Conservation (phyloP, 2,888 invertebrate genomes). For the Prenolepis imparis region DNA sequence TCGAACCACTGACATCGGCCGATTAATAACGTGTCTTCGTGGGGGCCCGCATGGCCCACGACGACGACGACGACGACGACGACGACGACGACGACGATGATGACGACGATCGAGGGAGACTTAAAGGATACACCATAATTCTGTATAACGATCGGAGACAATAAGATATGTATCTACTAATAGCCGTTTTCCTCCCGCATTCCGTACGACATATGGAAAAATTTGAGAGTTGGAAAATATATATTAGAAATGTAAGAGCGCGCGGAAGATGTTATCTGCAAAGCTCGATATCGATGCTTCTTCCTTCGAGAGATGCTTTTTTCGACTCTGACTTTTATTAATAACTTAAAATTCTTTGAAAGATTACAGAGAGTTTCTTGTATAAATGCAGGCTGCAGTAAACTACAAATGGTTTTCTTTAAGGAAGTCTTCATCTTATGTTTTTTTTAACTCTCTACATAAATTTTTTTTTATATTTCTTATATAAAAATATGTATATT, state of each 20-base stretch:
- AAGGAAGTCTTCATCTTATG: neutral
- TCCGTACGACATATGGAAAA: slow-evolving; percentile 16
- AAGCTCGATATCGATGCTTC: slow-evolving; percentile 25
- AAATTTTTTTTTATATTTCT: neutral
- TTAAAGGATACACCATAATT: slow-evolving; percentile 69
- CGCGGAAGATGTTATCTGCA: slow-evolving; percentile 45
- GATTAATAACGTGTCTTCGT: slow-evolving; percentile 82
- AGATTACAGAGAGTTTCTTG: neutral
- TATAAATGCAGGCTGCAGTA: slow-evolving; percentile 23
- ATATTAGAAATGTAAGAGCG: neutral
- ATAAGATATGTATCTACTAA: slow-evolving; percentile 70
- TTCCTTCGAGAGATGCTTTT: slow-evolving; percentile 3
- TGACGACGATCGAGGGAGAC: slow-evolving; percentile 25
- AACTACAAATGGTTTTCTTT: neutral
- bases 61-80: slow-evolving; percentile 60
- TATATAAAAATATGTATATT: neutral
- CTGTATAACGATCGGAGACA: slow-evolving; percentile 74
- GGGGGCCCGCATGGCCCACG: slow-evolving; percentile 75
- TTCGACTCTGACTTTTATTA: neutral
- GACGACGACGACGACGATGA: slow-evolving; percentile 32
- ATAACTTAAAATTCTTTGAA: slow-evolving; percentile 28
- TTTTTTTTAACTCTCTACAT: neutral
- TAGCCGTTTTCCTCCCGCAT: slow-evolving; percentile 37
- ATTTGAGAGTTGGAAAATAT: slow-evolving; percentile 28
- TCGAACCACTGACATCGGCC: slow-evolving; percentile 83